phyloP scores from a whole-genome alignment of 2,113 vertebrate species.

The Sapajus apella region DNA sequence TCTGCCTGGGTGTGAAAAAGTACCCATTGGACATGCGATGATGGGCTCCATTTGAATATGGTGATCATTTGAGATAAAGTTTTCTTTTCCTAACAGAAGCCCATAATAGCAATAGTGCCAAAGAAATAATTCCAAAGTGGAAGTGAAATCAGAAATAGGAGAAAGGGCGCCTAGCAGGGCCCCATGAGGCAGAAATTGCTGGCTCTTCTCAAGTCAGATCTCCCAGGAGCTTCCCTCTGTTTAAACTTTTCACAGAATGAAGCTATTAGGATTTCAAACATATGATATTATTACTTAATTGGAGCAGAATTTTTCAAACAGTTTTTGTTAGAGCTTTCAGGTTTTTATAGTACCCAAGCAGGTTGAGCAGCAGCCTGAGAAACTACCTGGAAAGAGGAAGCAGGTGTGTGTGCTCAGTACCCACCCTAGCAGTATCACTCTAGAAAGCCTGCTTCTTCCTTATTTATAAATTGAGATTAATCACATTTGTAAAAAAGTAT shows the following conservation, averaged over 20 bases:
- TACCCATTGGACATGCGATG: background rate
- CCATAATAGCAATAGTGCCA: background rate
- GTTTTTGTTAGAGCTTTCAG: background rate
- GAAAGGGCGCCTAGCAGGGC: background rate
- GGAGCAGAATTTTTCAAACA: background rate
- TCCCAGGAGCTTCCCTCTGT: background rate
- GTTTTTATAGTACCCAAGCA: background rate
- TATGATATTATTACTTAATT: background rate
- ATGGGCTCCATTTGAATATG: background rate
- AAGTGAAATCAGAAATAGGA: background rate
- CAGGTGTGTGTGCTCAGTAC: background rate
- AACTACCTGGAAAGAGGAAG: background rate
- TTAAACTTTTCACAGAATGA: slow-evolving; percentile 12
- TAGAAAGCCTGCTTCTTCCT: background rate
- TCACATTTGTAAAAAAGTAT: background rate
- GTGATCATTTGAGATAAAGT: background rate
- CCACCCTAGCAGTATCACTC: background rate
- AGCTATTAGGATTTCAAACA: background rate
- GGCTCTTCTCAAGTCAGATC: background rate
- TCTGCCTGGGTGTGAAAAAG: background rate
- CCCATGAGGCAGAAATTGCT: background rate
- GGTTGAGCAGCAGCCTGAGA: background rate
- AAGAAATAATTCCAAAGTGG: background rate
- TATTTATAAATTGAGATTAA: background rate
- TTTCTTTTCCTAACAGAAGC: background rate